phyloP scores from a whole-genome alignment of 2,888 invertebrate genomes.

The Molorchus minor region DNA sequence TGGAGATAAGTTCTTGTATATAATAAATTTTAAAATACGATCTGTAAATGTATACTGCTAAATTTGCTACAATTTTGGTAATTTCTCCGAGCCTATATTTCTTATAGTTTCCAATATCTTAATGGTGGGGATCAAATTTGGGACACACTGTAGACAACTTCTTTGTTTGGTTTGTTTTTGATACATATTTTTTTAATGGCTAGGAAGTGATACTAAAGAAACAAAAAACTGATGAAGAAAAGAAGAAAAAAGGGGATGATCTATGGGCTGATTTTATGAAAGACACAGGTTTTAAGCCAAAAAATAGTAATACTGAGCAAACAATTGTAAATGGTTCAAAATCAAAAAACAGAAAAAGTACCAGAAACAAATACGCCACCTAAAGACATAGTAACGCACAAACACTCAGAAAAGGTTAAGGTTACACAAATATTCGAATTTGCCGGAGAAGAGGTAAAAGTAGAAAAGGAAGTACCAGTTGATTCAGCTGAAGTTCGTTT shows the following conservation, averaged over 20 bases:
- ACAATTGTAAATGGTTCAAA: slow-evolving; percentile 30
- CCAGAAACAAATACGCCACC: slow-evolving; percentile 36
- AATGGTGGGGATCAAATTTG: too few species aligned
- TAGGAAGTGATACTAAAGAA: too few species aligned
- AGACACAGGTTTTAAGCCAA: slow-evolving; percentile 69
- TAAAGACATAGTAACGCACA: slow-evolving; percentile 39
- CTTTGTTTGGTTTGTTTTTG: too few species aligned
- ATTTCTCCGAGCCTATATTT: too few species aligned
- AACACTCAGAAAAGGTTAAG: slow-evolving; percentile 64
- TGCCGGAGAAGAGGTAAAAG: slow-evolving; percentile 83
- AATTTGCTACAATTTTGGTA: too few species aligned
- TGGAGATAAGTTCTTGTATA: too few species aligned
- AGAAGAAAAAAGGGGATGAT: slow-evolving; percentile 77
- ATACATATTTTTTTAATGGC: too few species aligned
- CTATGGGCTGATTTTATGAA: slow-evolving; percentile 83
- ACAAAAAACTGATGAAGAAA: slow-evolving; percentile 22
- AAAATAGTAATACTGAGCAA: slow-evolving; percentile 37
- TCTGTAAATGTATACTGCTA: too few species aligned
- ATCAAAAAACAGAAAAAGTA: slow-evolving; percentile 35
- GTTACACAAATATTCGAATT: slow-evolving; percentile 81
- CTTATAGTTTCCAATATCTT: too few species aligned
- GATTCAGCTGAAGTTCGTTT: slow-evolving; percentile 66
- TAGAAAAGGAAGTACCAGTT: slow-evolving; percentile 69
- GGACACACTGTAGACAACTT: too few species aligned
- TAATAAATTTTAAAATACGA: too few species aligned